These are phyloP conservation scores for Matsumurasca onukii DNA, from an alignment of 1,140 invertebrate genomes.

Conservation along the genomic window DNA sequence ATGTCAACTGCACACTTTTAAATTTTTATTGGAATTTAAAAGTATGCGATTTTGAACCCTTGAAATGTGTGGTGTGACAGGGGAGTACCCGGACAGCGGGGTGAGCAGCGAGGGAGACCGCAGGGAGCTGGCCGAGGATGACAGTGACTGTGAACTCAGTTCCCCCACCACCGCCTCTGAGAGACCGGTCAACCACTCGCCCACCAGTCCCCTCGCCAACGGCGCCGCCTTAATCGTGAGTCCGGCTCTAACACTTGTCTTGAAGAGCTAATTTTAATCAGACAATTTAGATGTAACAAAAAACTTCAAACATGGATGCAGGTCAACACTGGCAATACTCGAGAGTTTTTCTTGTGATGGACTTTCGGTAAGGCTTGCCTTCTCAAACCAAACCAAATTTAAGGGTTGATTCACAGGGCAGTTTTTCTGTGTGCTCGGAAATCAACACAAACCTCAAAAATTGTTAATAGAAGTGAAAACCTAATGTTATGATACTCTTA, in stretches of 20 bases:
- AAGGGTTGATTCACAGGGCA: no score
- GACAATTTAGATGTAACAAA: no score
- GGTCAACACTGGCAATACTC: no score
- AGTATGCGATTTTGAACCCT: not conserved
- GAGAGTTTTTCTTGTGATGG: no score
- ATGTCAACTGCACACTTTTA: not conserved
- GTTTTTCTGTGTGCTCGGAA: no score
- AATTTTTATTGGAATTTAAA: not conserved
- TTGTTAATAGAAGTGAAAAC: not conserved
- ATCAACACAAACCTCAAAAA: not conserved
- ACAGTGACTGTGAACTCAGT: constrained; percentile 57
- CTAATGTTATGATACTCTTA: constrained; percentile 25
- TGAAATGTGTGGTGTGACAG: constrained; percentile 39
- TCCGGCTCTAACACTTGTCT: not conserved
- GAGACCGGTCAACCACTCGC: not conserved
- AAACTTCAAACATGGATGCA: no score
- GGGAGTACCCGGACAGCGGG: constrained; percentile 66
- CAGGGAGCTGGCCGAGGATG: constrained; percentile 66
- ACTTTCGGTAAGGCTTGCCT: no score
- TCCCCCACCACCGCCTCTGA: constrained; percentile 33
- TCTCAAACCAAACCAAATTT: no score
- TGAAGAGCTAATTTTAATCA: no score
- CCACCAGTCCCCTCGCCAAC: constrained; percentile 34
- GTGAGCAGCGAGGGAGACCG: constrained; percentile 63
- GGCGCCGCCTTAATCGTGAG: constrained; percentile 38